Evolutionary conservation across 92 coral and sea anemone species (phyloP), one percentile per base, ranked within the genome.

Genomic region (Siderastrea radians): DNA sequence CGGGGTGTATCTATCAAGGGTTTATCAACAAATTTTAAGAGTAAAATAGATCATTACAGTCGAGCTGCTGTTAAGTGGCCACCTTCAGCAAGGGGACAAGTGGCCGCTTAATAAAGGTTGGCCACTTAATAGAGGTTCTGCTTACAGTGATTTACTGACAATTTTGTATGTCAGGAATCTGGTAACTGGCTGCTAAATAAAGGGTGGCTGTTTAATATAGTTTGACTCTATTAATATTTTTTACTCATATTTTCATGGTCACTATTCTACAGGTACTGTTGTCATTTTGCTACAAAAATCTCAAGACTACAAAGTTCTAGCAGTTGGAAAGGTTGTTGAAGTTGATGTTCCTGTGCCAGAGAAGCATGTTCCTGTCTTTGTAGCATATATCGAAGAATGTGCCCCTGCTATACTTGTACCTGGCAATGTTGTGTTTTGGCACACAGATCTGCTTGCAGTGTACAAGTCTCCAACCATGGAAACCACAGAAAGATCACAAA

Each of bases 361-460:
- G 57, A 90, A 84, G 60, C 58, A 80, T 68, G 82, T 80, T 19
- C 81, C 85, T 46, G 85, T 89, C 62, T 77, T 74, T 68, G 72
- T 89, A 54, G 68, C 76, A 60, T 84, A 85, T 17, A 68, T 79
- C 77, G 95, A 76, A 71, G 75, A 79, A 60, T 66, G 85, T 79
- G 93, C 91, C 52, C 16, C 91, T 57, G 78, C 72, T 49, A 72
- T 75, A 59, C 82, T 91, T 3, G 62, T 80, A 43, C 73, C 69
- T 14, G 94, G 92, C 45, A 86, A 83, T 64, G 79, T 88, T 84
- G 90, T 92, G 45, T 49, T 64, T 77, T 88, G 95, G 95, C 95
- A 92, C 15, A 79, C 17, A 45, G 77, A 53, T 79, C 47, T 82
- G 75, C 49, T 82, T 64, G 67, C 86, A 53, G 4, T 82, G 26